Percentiles rank a stretch among this genome's conserved stretches.
phyloP scores from a whole-genome alignment of 1,140 invertebrate genomes.

The Drosophila pseudoananassae region DNA sequence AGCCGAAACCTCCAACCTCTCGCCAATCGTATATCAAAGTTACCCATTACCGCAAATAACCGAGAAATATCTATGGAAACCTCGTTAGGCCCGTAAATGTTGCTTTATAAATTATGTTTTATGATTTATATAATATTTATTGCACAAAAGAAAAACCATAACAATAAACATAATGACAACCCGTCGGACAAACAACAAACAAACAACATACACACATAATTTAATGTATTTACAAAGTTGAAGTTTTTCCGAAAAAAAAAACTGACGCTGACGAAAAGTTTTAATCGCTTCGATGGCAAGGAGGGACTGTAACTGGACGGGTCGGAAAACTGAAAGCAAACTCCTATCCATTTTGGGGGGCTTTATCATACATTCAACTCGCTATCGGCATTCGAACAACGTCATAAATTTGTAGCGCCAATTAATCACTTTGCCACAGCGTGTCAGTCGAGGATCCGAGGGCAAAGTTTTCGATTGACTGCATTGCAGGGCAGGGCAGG shows the following conservation, averaged over 20 bases:
- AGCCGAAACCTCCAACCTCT: background rate
- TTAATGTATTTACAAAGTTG: slow-evolving; percentile 71
- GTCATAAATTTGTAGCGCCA: slow-evolving; percentile 82
- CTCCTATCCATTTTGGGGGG: slow-evolving; percentile 32
- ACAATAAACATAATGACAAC: slow-evolving; percentile 66
- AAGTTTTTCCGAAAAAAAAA: slow-evolving; percentile 20
- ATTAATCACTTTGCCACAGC: slow-evolving; percentile 66
- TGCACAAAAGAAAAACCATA: slow-evolving; percentile 60
- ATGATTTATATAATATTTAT: slow-evolving; percentile 76
- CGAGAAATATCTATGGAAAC: slow-evolving; percentile 19
- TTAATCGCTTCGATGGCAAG: slow-evolving; percentile 53
- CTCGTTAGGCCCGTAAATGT: slow-evolving; percentile 39
- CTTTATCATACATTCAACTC: slow-evolving; percentile 82
- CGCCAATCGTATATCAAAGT: slow-evolving; percentile 28
- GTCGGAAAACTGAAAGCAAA: background rate
- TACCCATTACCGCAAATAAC: slow-evolving; percentile 35
- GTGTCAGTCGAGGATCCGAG: slow-evolving; percentile 4
- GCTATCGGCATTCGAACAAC: slow-evolving; percentile 62
- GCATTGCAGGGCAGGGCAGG: slow-evolving; percentile 42
- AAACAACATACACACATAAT: slow-evolving; percentile 33
- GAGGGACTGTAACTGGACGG: background rate
- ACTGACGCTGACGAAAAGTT: slow-evolving; percentile 58
- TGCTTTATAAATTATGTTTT: slow-evolving; percentile 69
- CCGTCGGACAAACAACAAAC: slow-evolving; percentile 28
- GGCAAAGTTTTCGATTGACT: slow-evolving; percentile 54